phyloP scores from a whole-genome alignment of 2,113 vertebrate species.

The Fregetta grallaria region DNA sequence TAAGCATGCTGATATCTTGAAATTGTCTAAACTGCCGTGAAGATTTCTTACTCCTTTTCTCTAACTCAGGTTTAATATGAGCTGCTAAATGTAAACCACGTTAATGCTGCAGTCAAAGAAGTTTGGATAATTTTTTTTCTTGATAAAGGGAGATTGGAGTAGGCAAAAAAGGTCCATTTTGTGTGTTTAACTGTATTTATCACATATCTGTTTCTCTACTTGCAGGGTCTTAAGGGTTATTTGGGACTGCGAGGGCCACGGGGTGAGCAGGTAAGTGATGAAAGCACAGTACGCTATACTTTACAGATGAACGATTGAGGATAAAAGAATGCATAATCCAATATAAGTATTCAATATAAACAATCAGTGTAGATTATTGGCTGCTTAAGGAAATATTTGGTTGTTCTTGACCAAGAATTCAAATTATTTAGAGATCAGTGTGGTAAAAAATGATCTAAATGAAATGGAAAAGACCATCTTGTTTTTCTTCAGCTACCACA shows the following conservation, averaged over 20 bases:
- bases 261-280: slow-evolving; percentile 86
- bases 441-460: not conserved
- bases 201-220: not conserved
- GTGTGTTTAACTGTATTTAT: not conserved
- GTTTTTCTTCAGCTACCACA: not conserved
- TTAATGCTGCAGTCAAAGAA: not conserved
- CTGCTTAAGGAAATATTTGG: not conserved
- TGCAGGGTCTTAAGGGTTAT: slow-evolving; percentile 90
- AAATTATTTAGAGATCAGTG: not conserved
- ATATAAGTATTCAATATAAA: not conserved
- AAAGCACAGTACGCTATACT: not conserved
- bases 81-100: not conserved
- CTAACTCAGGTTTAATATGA: not conserved
- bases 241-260: slow-evolving; percentile 77
- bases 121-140: not conserved
- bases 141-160: not conserved
- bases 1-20: not conserved
- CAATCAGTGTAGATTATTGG: not conserved
- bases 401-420: not conserved
- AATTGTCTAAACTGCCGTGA: not conserved
- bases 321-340: not conserved
- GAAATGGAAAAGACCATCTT: not conserved
- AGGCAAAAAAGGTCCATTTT: not conserved
- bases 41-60: not conserved
- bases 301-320: not conserved